Base-by-base conservation (phyloP, 2,797 vertebrate species). In the Pyrocephalus nanus region DNA sequence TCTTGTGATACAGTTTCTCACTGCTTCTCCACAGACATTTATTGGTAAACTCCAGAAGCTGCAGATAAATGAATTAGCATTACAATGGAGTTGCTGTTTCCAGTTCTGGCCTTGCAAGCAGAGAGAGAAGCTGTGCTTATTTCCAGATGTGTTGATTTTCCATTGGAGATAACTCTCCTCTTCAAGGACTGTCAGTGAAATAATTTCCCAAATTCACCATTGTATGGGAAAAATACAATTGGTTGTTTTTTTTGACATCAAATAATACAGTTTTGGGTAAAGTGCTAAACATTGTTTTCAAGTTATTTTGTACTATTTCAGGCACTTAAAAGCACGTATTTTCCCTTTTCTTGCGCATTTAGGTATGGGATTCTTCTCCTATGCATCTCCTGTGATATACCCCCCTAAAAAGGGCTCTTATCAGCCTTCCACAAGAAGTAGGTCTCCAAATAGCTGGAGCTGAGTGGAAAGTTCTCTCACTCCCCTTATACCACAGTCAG, bases 381-480 rank as follows among this genome's bases (percentile, higher is more conserved):
- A 8, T n/a, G 11, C 7, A 19, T 40, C 3, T 79, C 25, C 32
- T 6, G 17, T 12, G 20, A 40, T 19, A 43, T 45, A 22, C 1
- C 25, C 9, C 42, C 11, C 9, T 1, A 11, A 45, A 61, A 38
- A 48, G 4, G 58, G 22, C 8, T 57, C 15, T 62, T 79, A 25
- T 6, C 45, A 75, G 7, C 11, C 14, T 11, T 73, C 9, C 11
- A 10, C 0, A 0, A 53, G 19, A 91, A 67, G 6, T 2, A 1
- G 12, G 14, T 22, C 12, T 64, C 17, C 30, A 71, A 58, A 34
- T 6, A 40, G 1, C 54, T 60, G 15, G 34, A 64, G 19, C 12
- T 42, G 12, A 15, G 9, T 16, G 19, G 11, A 32, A 23, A 50
- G 8, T 13, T 45, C 10, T 36, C 4, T 15, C 5, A 4, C 8